Conservation (phyloP, 1,140 invertebrate species). For the Sitobion miscanthi region DNA sequence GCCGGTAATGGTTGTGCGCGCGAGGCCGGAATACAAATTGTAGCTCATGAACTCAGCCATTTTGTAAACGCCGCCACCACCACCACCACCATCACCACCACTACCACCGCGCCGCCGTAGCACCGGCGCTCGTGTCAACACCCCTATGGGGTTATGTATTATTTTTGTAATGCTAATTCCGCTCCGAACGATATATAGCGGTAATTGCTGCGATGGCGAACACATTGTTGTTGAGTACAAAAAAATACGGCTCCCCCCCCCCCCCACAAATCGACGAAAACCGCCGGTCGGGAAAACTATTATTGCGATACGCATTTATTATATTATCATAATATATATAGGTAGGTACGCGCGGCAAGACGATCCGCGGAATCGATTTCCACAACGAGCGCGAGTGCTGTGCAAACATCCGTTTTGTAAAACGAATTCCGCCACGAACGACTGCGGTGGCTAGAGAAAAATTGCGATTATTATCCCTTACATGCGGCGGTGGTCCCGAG, state of each 20-base stretch:
- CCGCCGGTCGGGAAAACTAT: background rate
- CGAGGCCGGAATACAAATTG: slow-evolving; percentile 44
- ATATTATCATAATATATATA: background rate
- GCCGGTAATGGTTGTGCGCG: slow-evolving; percentile 2
- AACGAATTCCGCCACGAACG: background rate
- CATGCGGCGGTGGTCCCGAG: background rate
- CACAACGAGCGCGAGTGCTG: background rate
- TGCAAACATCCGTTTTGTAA: slow-evolving; percentile 34
- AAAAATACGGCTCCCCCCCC: background rate
- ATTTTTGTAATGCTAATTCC: slow-evolving; percentile 40
- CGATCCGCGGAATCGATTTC: background rate
- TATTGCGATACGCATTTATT: background rate
- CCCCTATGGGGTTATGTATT: slow-evolving; percentile 22
- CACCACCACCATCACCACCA: background rate
- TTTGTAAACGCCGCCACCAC: slow-evolving; percentile 23
- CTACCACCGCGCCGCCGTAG: background rate
- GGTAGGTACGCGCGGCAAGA: background rate
- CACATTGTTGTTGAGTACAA: background rate
- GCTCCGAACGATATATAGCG: background rate
- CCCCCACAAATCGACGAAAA: background rate
- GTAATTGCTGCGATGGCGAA: background rate
- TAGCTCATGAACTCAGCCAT: slow-evolving; percentile 45
- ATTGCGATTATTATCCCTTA: background rate
- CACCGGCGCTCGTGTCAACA: slow-evolving; percentile 18
- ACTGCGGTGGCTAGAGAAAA: rapidly evolving